Percentiles rank a stretch among this genome's conserved stretches.
These are phyloP conservation scores for Rhinogobius similis DNA, from an alignment of 2,113 vertebrate species.

Conservation along the genomic window DNA sequence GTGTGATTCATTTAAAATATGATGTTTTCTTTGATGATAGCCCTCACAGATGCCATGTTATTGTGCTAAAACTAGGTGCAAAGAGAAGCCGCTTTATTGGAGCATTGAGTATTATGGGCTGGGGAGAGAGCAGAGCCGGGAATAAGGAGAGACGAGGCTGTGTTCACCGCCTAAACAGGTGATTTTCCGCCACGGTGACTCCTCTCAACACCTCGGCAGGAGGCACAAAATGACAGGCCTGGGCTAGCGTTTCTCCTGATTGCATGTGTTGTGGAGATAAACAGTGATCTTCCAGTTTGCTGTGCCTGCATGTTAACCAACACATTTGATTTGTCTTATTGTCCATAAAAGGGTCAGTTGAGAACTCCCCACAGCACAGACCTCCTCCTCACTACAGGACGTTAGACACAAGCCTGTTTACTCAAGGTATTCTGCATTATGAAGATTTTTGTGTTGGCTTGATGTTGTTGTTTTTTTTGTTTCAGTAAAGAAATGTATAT, in stretches of 20 bases:
- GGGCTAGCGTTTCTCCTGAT: slow-evolving; percentile 73
- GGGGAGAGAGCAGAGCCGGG: slow-evolving; percentile 25
- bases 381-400: slow-evolving; percentile 2
- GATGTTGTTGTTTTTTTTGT: background rate
- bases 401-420: background rate
- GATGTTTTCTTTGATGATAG: slow-evolving; percentile 66
- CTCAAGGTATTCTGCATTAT: background rate
- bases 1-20: slow-evolving; percentile 60
- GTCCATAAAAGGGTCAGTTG: slow-evolving; percentile 34
- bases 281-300: slow-evolving; percentile 72
- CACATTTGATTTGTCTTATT: slow-evolving; percentile 57
- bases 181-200: slow-evolving; percentile 79
- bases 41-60: slow-evolving; percentile 57
- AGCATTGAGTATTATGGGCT: slow-evolving; percentile 60
- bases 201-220: slow-evolving; percentile 69
- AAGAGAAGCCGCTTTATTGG: slow-evolving; percentile 44
- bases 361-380: slow-evolving; percentile 20
- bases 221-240: slow-evolving; percentile 73
- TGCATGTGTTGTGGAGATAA: slow-evolving; percentile 76
- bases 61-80: slow-evolving; percentile 59
- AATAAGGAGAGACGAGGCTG: slow-evolving; percentile 59
- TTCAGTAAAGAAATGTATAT: no score
- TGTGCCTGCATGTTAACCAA: slow-evolving; percentile 62
- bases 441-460: background rate
- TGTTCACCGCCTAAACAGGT: slow-evolving; percentile 79